A percentile compares a stretch with the other conserved stretches of the same genome.
These are phyloP conservation scores for Notarius quadriscutis DNA, from an alignment of 2,113 vertebrate species.

Conservation along the genomic window DNA sequence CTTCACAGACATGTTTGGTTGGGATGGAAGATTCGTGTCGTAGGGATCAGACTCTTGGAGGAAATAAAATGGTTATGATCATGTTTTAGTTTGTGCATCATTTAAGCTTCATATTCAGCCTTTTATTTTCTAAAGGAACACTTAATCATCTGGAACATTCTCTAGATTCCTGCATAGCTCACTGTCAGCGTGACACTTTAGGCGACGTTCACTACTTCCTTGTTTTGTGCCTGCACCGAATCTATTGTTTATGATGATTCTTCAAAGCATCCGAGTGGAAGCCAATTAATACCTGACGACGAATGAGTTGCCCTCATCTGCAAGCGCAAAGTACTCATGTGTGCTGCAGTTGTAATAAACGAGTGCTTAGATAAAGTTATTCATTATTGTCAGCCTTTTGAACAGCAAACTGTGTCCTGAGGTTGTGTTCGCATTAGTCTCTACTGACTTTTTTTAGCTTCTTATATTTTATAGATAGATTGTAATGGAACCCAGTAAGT, in stretches of 20 bases:
- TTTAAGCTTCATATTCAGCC: neutral
- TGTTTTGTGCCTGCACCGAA: neutral
- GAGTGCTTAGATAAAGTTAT: constrained; percentile 11
- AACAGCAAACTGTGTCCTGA: neutral
- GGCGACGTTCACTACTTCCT: neutral
- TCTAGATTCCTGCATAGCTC: constrained; percentile 35
- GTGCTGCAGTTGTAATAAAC: constrained; percentile 20
- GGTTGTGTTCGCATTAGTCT: neutral
- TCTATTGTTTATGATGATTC: constrained; percentile 16
- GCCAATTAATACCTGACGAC: neutral
- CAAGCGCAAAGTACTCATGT: constrained; percentile 3
- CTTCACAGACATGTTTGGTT: too few relatives aligned
- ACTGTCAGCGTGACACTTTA: constrained; percentile 17
- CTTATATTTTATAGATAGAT: neutral
- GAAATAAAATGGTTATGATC: neutral
- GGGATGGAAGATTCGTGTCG: neutral
- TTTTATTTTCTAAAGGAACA: neutral
- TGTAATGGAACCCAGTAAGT: neutral
- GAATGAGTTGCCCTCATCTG: constrained; percentile 11
- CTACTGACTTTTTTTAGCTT: neutral
- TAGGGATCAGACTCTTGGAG: neutral
- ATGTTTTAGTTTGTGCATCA: neutral
- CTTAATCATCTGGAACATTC: constrained; percentile 14
- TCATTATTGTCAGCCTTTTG: neutral
- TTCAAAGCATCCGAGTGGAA: neutral